These are phyloP conservation scores for Caenorhabditis afra DNA, from an alignment of 2,888 invertebrate species.

Conservation along the genomic window DNA sequence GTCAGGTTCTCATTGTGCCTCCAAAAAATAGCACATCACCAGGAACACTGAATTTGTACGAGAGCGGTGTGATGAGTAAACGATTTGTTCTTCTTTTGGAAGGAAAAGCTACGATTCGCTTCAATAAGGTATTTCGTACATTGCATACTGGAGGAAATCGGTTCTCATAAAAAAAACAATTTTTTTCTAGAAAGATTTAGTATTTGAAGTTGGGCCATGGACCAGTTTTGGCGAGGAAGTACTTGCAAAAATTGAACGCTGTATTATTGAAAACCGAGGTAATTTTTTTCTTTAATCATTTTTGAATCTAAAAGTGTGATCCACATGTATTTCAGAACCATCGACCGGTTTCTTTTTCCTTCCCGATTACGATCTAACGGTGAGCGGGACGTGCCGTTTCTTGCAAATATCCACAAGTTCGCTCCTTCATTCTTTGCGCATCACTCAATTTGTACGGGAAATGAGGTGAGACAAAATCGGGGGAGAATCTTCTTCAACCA, in stretches of 20 bases:
- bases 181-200: constrained; percentile 63
- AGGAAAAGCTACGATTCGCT: constrained; percentile 84
- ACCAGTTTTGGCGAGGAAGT: constrained; percentile 89
- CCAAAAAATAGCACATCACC: constrained; percentile 44
- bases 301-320: neutral
- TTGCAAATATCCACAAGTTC: constrained; percentile 55
- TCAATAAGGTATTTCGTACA: constrained; percentile 45
- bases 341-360: constrained; percentile 40
- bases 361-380: constrained; percentile 55
- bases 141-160: too few species aligned
- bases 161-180: neutral
- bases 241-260: constrained; percentile 55
- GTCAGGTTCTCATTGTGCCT: constrained; percentile 45
- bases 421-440: constrained; percentile 43
- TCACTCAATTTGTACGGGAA: constrained; percentile 50
- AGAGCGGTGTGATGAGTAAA: constrained; percentile 85
- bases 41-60: constrained; percentile 74
- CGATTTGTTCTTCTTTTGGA: constrained; percentile 95
- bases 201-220: constrained; percentile 97
- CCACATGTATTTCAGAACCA: constrained; percentile 50
- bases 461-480: constrained; percentile 26
- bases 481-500: too few species aligned
- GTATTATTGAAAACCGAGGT: constrained; percentile 27
- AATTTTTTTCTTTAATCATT: neutral
- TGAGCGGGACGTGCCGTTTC: constrained; percentile 55